Conservation (phyloP, 2,797 vertebrate species). For the Chrysocyon brachyurus region DNA sequence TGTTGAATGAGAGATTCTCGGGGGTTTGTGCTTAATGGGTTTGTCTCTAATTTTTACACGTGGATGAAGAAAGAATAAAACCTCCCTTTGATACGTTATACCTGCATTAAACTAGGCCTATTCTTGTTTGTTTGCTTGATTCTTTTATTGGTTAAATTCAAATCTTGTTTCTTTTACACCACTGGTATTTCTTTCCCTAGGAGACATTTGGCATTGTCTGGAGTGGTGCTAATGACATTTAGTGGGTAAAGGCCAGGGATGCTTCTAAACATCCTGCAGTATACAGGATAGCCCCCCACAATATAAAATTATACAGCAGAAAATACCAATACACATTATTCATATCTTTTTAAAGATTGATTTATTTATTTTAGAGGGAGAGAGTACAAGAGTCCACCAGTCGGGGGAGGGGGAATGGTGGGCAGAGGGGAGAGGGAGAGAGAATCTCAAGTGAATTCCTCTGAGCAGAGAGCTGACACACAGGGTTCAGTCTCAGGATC, state of each 20-base stretch:
- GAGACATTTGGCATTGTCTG: neutral
- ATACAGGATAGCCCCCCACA: neutral
- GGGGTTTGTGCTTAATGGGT: neutral
- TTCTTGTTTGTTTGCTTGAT: neutral
- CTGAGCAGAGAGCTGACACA: neutral
- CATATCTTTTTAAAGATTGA: neutral
- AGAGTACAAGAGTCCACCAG: neutral
- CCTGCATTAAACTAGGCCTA: neutral
- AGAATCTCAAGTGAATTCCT: neutral
- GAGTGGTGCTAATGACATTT: neutral
- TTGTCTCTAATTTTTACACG: constrained; percentile 29
- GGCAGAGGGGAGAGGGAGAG: neutral
- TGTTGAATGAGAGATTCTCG: neutral
- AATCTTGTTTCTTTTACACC: neutral
- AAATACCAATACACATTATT: neutral
- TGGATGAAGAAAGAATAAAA: constrained; percentile 30
- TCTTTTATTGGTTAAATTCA: neutral
- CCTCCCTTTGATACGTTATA: neutral
- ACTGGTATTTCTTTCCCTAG: neutral
- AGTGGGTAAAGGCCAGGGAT: neutral
- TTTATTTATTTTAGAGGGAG: neutral
- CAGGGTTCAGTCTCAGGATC: neutral
- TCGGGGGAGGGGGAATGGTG: neutral
- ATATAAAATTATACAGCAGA: neutral
- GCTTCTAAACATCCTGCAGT: neutral